Conservation (phyloP, 1,140 invertebrate species). For the Neoseiulus cucumeris region DNA sequence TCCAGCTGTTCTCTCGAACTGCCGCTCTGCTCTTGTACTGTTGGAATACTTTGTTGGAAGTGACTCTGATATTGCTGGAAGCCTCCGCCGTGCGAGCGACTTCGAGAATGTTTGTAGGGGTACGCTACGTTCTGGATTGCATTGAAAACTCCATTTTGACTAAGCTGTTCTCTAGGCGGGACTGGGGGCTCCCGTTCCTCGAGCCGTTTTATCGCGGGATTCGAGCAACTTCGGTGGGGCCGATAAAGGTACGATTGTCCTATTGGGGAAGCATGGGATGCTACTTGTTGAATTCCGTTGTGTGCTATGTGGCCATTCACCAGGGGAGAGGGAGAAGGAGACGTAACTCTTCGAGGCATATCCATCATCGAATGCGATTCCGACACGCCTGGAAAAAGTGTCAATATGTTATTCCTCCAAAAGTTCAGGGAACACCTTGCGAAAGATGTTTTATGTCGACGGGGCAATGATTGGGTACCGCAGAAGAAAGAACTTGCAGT, state of each 20-base stretch:
- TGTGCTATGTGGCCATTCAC: neutral
- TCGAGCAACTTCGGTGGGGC: neutral
- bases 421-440: no score
- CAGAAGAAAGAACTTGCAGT: no score
- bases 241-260: conserved; percentile 9
- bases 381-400: conserved; percentile 1
- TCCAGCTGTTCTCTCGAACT: neutral
- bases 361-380: conserved; percentile 8
- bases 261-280: neutral
- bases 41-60: conserved; percentile 7
- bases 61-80: conserved; percentile 9
- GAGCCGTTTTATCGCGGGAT: neutral
- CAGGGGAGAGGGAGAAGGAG: neutral
- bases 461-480: no score
- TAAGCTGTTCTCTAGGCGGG: neutral
- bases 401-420: no score
- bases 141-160: neutral
- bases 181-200: neutral
- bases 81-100: conserved; percentile 1
- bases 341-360: neutral
- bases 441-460: no score
- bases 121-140: neutral
- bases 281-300: neutral
- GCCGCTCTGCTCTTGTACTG: conserved; percentile 7
- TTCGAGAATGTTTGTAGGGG: conserved; percentile 4